phyloP scores from a whole-genome alignment of 2,113 vertebrate genomes.

The Carassius gibelio region DNA sequence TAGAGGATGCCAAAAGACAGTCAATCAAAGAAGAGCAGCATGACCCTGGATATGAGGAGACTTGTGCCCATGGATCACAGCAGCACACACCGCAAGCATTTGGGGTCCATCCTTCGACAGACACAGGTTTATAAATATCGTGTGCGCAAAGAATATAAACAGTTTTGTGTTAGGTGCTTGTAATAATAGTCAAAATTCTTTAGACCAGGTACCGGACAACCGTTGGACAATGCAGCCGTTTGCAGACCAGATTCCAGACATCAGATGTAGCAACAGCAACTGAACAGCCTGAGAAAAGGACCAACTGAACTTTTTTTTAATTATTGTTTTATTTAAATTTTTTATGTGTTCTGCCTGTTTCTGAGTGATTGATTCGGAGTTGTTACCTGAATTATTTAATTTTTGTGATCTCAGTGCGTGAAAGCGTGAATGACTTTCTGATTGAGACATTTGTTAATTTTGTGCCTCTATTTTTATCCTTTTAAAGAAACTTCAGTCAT shows the following conservation, averaged over 20 bases:
- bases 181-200: slow-evolving; percentile 7
- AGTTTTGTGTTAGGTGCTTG: slow-evolving; percentile 45
- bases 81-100: slow-evolving; percentile 62
- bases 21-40: slow-evolving; percentile 95
- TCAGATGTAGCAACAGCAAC: slow-evolving; percentile 54
- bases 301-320: not conserved
- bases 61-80: slow-evolving; percentile 75
- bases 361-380: not conserved
- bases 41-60: slow-evolving; percentile 91
- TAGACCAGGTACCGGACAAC: slow-evolving; percentile 68
- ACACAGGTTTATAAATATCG: slow-evolving; percentile 63
- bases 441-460: slow-evolving; percentile 23
- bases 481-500: not conserved
- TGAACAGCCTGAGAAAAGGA: slow-evolving; percentile 39
- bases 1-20: slow-evolving; percentile 95
- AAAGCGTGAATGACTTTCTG: not conserved
- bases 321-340: not conserved
- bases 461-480: not conserved
- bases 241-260: slow-evolving; percentile 76
- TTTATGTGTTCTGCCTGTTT: not conserved
- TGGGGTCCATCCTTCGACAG: slow-evolving; percentile 68
- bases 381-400: slow-evolving; percentile 23
- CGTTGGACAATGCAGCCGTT: slow-evolving; percentile 81
- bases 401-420: not conserved
- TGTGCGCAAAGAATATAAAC: not conserved